Percentiles rank a stretch among this genome's conserved stretches.
Evolutionary conservation across 2,888 invertebrate genomes (phyloP).

Genomic region (Polyommatus icarus): DNA sequence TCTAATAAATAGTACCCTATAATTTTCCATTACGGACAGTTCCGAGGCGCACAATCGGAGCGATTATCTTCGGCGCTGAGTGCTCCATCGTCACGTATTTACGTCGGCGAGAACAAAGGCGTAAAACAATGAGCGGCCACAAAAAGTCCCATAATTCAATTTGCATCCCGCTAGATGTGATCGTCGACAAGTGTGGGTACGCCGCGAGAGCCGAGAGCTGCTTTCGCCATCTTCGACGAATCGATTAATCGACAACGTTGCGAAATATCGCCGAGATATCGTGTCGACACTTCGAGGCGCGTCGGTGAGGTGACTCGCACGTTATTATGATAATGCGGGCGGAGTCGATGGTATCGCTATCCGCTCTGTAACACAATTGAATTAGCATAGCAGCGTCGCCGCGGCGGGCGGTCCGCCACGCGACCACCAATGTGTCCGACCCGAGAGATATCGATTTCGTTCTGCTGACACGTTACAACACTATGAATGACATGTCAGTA

Average conservation of each 20-base stretch:
- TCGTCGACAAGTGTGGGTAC: constrained; percentile 62
- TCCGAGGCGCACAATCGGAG: constrained; percentile 66
- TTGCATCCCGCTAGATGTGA: constrained; percentile 78
- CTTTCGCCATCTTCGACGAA: constrained; percentile 77
- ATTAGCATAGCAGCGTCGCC: constrained; percentile 74
- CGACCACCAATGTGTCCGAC: constrained; percentile 58
- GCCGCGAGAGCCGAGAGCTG: constrained; percentile 67
- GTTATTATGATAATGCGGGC: constrained; percentile 78
- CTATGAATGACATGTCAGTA: neutral
- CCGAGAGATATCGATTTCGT: constrained; percentile 24
- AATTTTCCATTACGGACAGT: constrained; percentile 72
- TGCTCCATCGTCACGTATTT: constrained; percentile 74
- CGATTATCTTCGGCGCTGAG: constrained; percentile 68
- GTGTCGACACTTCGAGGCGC: constrained; percentile 53
- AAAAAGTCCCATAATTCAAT: constrained; percentile 80
- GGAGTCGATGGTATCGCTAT: constrained; percentile 69
- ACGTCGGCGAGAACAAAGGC: constrained; percentile 66
- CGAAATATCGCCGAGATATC: constrained; percentile 32
- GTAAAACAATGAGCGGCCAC: constrained; percentile 73
- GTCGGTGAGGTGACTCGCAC: constrained; percentile 68
- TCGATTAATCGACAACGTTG: constrained; percentile 56
- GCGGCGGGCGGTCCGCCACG: constrained; percentile 77
- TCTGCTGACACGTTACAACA: constrained; percentile 23
- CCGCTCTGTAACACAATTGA: constrained; percentile 75
- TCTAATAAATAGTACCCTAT: constrained; percentile 75